Conservation (phyloP, 53 echinoderm and acorn worm genomes). For the Antedon mediterranea region DNA sequence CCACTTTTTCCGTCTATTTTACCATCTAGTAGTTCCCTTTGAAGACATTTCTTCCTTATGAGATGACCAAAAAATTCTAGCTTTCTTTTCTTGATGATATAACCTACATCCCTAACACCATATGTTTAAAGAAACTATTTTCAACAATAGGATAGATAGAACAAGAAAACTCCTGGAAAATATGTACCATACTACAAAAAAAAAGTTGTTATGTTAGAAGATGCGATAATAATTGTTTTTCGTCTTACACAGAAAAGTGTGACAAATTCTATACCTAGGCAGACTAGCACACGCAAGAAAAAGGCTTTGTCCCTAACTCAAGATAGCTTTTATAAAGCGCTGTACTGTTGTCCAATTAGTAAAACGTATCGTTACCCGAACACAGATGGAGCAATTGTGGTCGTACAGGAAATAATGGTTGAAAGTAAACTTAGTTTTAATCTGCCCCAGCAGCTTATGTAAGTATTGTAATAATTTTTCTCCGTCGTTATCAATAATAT, state of each 20-base stretch:
- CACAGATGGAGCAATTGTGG: conserved; percentile 41
- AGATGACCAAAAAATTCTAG: no score
- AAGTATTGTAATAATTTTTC: conserved; percentile 33
- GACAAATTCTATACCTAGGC: not conserved
- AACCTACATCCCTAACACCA: no score
- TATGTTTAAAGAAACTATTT: no score
- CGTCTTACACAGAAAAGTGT: not conserved
- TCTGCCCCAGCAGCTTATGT: conserved; percentile 81
- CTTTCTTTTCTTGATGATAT: no score
- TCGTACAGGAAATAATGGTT: conserved; percentile 84
- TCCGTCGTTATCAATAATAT: no score
- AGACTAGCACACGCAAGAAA: conserved; percentile 7
- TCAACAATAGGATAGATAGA: no score
- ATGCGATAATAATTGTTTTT: not conserved
- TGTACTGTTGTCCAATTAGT: conserved; percentile 59
- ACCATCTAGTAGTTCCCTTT: no score
- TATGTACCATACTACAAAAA: no score
- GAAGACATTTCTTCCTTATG: no score
- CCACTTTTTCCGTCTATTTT: no score
- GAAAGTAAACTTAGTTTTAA: conserved; percentile 67
- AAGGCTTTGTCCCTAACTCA: conserved; percentile 26
- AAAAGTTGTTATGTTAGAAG: no score
- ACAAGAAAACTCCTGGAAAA: no score
- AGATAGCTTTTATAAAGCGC: conserved; percentile 27
- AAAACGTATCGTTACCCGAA: conserved; percentile 77